Base-by-base conservation (phyloP, 2,888 invertebrate species). In the Synanthedon tipuliformis region DNA sequence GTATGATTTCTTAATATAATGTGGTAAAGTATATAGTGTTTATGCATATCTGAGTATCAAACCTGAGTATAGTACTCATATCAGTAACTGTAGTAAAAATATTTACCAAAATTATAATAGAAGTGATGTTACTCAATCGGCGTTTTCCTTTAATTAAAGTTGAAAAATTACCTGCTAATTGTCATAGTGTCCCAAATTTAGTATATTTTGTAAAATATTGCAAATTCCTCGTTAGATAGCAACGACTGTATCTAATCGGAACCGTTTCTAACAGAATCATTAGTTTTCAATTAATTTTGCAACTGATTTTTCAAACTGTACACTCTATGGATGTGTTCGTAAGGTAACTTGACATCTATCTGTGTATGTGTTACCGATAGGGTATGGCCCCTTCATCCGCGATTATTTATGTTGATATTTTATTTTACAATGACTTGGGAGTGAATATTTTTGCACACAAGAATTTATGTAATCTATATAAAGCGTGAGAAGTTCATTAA, bases 271-370 rank as follows among this genome's bases (percentile, higher is more conserved):
- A 51, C 41, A 40, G 40, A 23, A 18, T 49, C 45, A 45, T 45
- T 50, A 16, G 18, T 12, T 23, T 18, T 12, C n/a, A 34, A 50
- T 50, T 50, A 50, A 40, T 34, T 13, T 34, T 41, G 51, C 51
- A 40, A 41, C 51, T 41, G 11, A 18, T 51, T 40, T 18, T 40
- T 23, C 34, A 12, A 34, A 34, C 51, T 11, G 15, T 51, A 40
- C 49, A 8, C 12, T 18, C 16, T 51, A 40, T 51, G 51, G 54
- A 68, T 69, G 66, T 64, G 64, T 18, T 67, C 59, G 56, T 54
- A 45, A n/a, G 7, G 45, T 45, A 53, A 60, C 64, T 68, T 71
- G 71, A 68, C 69, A 70, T 61, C 63, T 55, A 55, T 57, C 54
- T 58, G 55, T 57, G 63, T 59, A 61, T 62, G 63, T 52, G 59